A percentile compares a stretch with the other conserved stretches of the same genome.
Evolutionary conservation across 1,140 invertebrate genomes (phyloP).

Genomic region (Macrosteles quadrilineatus): DNA sequence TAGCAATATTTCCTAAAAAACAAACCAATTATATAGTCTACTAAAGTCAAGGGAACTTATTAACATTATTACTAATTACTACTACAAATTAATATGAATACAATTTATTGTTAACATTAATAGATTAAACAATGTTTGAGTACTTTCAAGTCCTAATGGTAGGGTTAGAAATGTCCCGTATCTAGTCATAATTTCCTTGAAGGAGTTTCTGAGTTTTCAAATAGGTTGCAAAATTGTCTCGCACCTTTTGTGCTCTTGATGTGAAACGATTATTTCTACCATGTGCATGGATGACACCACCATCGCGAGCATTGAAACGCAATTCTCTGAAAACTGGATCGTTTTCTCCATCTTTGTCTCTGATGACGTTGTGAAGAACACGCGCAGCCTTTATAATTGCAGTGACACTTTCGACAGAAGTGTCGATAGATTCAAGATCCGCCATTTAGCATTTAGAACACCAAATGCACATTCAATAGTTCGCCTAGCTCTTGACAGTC

Average conservation of each 20-base stretch:
- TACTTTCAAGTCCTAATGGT: neutral
- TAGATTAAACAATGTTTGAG: neutral
- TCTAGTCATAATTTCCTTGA: neutral
- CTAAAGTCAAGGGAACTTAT: neutral
- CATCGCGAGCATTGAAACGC: neutral
- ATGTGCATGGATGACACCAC: neutral
- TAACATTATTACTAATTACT: neutral
- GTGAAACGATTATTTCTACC: neutral
- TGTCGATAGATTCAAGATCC: conserved; percentile 32
- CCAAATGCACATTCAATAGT: conserved; percentile 58
- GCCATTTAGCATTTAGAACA: conserved; percentile 43
- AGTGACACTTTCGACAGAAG: conserved; percentile 16
- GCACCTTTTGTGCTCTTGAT: neutral
- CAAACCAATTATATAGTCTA: neutral
- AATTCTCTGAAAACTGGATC: conserved; percentile 19
- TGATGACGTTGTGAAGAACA: conserved; percentile 34
- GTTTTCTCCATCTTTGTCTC: conserved; percentile 22
- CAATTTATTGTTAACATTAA: neutral
- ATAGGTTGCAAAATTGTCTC: neutral
- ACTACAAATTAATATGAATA: neutral
- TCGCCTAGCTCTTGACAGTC: conserved; percentile 47
- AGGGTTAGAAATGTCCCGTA: neutral
- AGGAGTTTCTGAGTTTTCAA: neutral
- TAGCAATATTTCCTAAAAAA: neutral
- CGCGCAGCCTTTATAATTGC: conserved; percentile 26